Evolutionary conservation across 2,113 vertebrate genomes (phyloP), one percentile per base, ranked within the genome.

Genomic region (Eptesicus fuscus): DNA sequence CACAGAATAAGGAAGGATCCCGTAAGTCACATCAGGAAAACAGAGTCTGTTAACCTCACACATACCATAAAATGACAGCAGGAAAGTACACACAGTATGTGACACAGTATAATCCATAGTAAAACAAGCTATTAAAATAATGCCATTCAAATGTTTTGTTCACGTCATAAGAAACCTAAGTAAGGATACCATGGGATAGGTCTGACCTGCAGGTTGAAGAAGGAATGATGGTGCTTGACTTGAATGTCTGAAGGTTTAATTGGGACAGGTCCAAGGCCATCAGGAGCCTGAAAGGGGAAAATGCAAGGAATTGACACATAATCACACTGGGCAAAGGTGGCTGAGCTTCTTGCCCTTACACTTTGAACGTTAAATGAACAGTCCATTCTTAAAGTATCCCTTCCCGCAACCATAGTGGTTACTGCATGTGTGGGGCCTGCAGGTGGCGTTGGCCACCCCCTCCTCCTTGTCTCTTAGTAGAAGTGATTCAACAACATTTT

Each of bases 141-240:
- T 40, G 11, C 9, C 77, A 73, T 47, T 83, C 30, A 73, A 90
- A 83, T 37, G 77, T 63, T 87, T 73, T 80, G 37, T 61, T 94
- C 13, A 9, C 30, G 35, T 82, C 0, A 23, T 56, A 90, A 83
- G 85, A 73, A 93, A 85, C 4, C 44, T 37, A 63, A n/a, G 42
- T 71, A 91, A 83, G 0, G 53, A 83, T 25, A 30, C 35, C 76
- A 7, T 51, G 4, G 5, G 28, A 89, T 3, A 51, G 70, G 40
- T 80, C 98, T 98, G 85, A 99, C 99, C 98, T 99, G 98, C 80
- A 99, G 98, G 47, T 97, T 97, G 0, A 99, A 98, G 97, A 99
- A 98, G 44, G 98, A 98, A 94, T 98, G 94, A 32, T 69, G 14
- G 2, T 98, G 95, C 51, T 96, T 98, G 51, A 99, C 76, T 67